phyloP scores from a whole-genome alignment of 2,888 invertebrate species.

The Zeuzera pyrina region DNA sequence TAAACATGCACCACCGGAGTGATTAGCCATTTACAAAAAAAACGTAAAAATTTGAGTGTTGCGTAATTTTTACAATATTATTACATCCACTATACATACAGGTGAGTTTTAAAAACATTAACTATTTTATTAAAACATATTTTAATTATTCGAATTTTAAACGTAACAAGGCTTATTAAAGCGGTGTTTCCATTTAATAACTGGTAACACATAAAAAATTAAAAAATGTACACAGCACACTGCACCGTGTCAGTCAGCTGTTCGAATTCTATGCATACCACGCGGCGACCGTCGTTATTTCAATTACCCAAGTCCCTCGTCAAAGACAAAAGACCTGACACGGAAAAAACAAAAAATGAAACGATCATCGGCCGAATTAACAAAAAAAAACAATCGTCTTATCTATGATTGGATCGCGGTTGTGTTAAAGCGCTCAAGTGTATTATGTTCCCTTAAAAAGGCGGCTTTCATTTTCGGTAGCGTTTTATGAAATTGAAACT shows the following conservation, averaged over 20 bases:
- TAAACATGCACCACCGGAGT: too few species aligned
- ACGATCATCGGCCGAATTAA: slow-evolving; percentile 38
- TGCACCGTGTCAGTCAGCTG: slow-evolving; percentile 55
- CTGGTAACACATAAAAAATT: slow-evolving; percentile 17
- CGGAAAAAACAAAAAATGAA: slow-evolving; percentile 31
- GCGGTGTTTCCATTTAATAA: slow-evolving; percentile 18
- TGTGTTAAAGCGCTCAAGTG: slow-evolving; percentile 63
- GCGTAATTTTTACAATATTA: too few species aligned
- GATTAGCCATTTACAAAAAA: too few species aligned
- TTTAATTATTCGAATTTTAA: too few species aligned
- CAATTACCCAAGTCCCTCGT: slow-evolving; percentile 67
- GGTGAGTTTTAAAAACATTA: too few species aligned
- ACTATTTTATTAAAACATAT: too few species aligned
- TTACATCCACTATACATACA: too few species aligned
- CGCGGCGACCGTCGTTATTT: slow-evolving; percentile 63
- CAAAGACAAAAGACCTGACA: slow-evolving; percentile 71
- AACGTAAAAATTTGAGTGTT: too few species aligned
- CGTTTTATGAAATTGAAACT: slow-evolving; percentile 41
- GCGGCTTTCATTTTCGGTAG: slow-evolving; percentile 59
- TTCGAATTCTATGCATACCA: slow-evolving; percentile 64
- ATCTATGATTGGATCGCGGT: slow-evolving; percentile 73
- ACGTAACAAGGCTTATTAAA: too few species aligned
- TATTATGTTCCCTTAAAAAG: slow-evolving; percentile 50
- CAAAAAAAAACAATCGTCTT: slow-evolving; percentile 44
- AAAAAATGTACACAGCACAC: slow-evolving; percentile 10